Percentiles rank a stretch among this genome's conserved stretches.
These are phyloP conservation scores for Mesodorylaimus sp. DNA, from an alignment of 2,888 invertebrate species.

Conservation along the genomic window DNA sequence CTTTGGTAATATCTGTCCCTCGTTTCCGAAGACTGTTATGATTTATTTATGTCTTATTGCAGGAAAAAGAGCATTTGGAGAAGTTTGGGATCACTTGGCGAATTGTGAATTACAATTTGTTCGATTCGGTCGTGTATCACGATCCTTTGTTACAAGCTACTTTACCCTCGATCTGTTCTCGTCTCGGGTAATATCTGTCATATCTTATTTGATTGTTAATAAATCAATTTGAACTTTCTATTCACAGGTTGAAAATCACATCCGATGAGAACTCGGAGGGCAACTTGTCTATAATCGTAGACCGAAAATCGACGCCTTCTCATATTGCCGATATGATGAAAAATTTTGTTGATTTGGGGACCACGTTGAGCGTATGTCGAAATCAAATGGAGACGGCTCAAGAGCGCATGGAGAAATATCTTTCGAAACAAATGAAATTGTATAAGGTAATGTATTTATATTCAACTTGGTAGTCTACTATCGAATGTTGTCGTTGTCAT, in stretches of 20 bases:
- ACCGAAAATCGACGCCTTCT: too few relatives aligned
- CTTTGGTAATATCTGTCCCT: not conserved
- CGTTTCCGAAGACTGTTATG: not conserved
- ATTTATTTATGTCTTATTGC: constrained; percentile 4
- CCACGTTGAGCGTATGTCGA: not conserved
- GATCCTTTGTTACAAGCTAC: constrained; percentile 42
- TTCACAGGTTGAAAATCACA: too few relatives aligned
- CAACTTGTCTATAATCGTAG: too few relatives aligned
- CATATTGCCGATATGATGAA: too few relatives aligned
- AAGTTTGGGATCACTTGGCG: constrained; percentile 49
- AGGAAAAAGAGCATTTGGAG: constrained; percentile 43
- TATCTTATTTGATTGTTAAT: too few relatives aligned
- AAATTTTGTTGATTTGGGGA: not conserved
- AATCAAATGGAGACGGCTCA: constrained; percentile 8
- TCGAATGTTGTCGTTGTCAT: constrained; percentile 4
- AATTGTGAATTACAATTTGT: constrained; percentile 47
- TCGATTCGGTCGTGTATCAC: constrained; percentile 41
- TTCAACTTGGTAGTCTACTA: not conserved
- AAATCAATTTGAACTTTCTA: too few relatives aligned
- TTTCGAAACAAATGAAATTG: constrained; percentile 8
- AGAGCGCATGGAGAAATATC: constrained; percentile 10
- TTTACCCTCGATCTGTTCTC: constrained; percentile 39
- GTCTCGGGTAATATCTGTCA: constrained; percentile 38
- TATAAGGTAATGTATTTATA: constrained; percentile 7
- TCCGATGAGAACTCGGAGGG: too few relatives aligned